A percentile compares a stretch with the other conserved stretches of the same genome.
Evolutionary conservation across 2,797 vertebrate species (phyloP).

Genomic region (Neoniphon sammara): DNA sequence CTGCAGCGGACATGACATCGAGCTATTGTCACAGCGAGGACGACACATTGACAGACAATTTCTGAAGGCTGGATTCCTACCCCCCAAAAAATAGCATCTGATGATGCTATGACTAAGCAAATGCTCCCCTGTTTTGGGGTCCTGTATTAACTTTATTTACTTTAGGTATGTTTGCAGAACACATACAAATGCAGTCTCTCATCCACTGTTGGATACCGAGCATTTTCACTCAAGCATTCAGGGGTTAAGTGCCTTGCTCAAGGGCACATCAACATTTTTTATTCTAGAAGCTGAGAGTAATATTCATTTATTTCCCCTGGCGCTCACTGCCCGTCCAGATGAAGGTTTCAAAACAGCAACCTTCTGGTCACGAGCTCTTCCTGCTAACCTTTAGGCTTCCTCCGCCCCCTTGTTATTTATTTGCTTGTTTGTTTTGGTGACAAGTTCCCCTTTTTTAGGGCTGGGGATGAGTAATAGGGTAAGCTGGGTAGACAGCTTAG

Average conservation of each 20-base stretch:
- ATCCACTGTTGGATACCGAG: no score
- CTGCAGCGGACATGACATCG: conserved; percentile 32
- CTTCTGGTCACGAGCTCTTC: conserved; percentile 54
- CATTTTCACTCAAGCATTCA: no score
- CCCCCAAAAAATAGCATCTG: not conserved
- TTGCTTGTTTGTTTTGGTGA: conserved; percentile 68
- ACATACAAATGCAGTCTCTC: no score
- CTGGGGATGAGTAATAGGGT: conserved; percentile 66
- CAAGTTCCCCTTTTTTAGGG: conserved; percentile 62
- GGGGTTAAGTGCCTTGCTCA: conserved; percentile 37
- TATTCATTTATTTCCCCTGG: conserved; percentile 17
- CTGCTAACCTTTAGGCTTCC: conserved; percentile 64
- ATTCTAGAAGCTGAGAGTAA: conserved; percentile 36
- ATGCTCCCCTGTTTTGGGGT: not conserved
- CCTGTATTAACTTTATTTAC: not conserved
- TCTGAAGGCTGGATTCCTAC: not conserved
- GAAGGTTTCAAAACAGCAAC: conserved; percentile 45
- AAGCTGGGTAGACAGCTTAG: conserved; percentile 54
- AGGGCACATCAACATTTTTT: conserved; percentile 40
- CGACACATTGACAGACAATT: conserved; percentile 23
- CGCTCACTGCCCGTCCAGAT: conserved; percentile 48
- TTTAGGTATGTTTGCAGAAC: no score
- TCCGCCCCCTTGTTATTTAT: conserved; percentile 67
- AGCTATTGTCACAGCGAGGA: conserved; percentile 32
- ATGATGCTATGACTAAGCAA: not conserved